Evolutionary conservation across 2,888 invertebrate species (phyloP), one percentile per base, ranked within the genome.

Genomic region (Petrolisthes cinctipes): DNA sequence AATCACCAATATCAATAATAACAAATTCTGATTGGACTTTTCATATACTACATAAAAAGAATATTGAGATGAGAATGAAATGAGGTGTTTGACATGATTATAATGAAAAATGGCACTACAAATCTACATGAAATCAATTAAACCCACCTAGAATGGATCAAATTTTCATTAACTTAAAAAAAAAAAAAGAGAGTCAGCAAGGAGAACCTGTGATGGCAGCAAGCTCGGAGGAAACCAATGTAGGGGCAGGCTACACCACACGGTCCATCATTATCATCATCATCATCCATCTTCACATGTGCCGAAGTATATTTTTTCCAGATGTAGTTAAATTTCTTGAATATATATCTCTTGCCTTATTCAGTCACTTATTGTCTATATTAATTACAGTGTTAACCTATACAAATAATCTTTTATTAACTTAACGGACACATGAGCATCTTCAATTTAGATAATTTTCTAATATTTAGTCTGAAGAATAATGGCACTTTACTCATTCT

Each of bases 171-270:
- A 66, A 78, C 9, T 54, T 54, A n/a, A 81, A 71, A 71, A 20
- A 53, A n/a, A n/a, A 85, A 51, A 37, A 20, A 73, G 53, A 17
- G 11, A 79, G 85, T 85, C 85, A 85, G 85, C 85, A 80, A 71
- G 80, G 79, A 80, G 85, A 80, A 20, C 71, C 76, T 71, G 76
- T 54, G 85, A 81, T 23, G 85, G 79, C 71, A 85, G 80, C 85
- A 85, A 85, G 85, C 85, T 68, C 71, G 81, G 80, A 80, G 71
- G 85, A 37, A 53, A n/a, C 68, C 9, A 57, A 23, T 7, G 57
- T 37, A 20, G n/a, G 37, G n/a, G 61, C 79, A 53, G 76, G 76
- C 9, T 66, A 54, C 79, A 66, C 54, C 66, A n/a, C 53, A 66
- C 51, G 17, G 37, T 14, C n/a, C 82, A 82, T 37, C 78, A 73